Percentiles rank a stretch among this genome's conserved stretches.
Evolutionary conservation across 2,888 invertebrate species (phyloP).

Genomic region (Eretmocerus hayati): DNA sequence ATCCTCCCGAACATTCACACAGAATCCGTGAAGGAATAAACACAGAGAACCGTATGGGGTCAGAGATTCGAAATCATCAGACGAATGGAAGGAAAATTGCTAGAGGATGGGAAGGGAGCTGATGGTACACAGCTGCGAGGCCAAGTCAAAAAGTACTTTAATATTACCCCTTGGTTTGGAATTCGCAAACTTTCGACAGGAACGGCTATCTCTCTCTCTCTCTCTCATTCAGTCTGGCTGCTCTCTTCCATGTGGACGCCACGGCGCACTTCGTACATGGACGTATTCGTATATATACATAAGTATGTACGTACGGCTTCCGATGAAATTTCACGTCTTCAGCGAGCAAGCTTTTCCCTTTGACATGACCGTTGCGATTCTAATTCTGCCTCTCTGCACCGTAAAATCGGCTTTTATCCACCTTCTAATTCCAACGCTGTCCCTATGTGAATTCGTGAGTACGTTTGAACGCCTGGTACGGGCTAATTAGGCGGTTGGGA

Average conservation of each 20-base stretch:
- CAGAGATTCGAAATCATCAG: too few species aligned
- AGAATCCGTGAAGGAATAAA: not conserved
- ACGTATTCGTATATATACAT: not conserved
- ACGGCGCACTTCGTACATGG: not conserved
- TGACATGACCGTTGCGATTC: slow-evolving; percentile 30
- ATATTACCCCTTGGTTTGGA: slow-evolving; percentile 41
- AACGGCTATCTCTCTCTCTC: slow-evolving; percentile 26
- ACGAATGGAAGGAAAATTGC: not conserved
- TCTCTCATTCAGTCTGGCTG: slow-evolving; percentile 17
- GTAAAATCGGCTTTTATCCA: slow-evolving; percentile 25
- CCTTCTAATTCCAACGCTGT: slow-evolving; percentile 21
- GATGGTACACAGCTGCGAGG: not conserved
- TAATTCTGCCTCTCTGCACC: slow-evolving; percentile 29
- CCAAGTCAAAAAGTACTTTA: slow-evolving; percentile 40
- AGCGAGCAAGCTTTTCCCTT: too few species aligned
- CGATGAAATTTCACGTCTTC: slow-evolving; percentile 42
- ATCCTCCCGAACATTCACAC: too few species aligned
- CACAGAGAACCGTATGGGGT: not conserved
- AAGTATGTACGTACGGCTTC: slow-evolving; percentile 34
- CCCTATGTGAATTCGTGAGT: too few species aligned
- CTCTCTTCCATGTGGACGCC: not conserved
- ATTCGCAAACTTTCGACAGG: slow-evolving; percentile 39
- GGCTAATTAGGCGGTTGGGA: too few species aligned
- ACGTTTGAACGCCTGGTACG: too few species aligned
- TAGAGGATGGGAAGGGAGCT: not conserved